phyloP scores from a whole-genome alignment of 2,797 vertebrate genomes.

The Manis crassicaudata region DNA sequence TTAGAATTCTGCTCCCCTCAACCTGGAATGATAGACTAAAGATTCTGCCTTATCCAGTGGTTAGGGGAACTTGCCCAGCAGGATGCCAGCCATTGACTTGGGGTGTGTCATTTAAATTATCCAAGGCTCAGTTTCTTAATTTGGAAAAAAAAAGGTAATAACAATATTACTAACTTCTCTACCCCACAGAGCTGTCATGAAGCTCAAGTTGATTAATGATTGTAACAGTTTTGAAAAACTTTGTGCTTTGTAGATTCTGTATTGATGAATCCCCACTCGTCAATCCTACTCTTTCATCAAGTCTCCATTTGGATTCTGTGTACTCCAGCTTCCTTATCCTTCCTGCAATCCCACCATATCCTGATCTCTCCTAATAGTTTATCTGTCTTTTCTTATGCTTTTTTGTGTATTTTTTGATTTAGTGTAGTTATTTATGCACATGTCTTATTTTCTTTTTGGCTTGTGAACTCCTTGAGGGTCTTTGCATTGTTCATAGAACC shows the following conservation, averaged over 20 bases:
- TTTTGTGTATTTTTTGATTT: constrained; percentile 20
- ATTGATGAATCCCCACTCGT: not conserved
- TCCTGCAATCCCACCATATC: not conserved
- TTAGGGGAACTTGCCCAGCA: not conserved
- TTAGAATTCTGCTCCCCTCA: not conserved
- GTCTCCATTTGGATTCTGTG: not conserved
- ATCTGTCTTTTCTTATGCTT: not conserved
- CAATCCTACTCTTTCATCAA: not conserved
- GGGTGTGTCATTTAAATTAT: not conserved
- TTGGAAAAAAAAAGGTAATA: not conserved
- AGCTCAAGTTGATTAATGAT: not conserved
- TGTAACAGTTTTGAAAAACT: not conserved
- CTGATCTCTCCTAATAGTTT: not conserved
- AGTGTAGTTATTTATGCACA: not conserved
- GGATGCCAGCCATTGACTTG: not conserved
- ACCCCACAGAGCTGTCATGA: not conserved
- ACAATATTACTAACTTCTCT: not conserved
- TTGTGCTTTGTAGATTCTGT: not conserved
- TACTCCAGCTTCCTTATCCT: not conserved
- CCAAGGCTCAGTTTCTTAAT: not conserved
- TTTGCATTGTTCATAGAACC: not conserved
- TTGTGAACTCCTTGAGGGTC: not conserved
- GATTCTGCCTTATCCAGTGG: not conserved
- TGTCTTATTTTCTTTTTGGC: constrained; percentile 27
- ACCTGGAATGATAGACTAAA: not conserved